Percentiles rank a stretch among this genome's conserved stretches.
phyloP scores from a whole-genome alignment of 35 echinoderm and acorn worm genomes.

The Lytechinus variegatus region DNA sequence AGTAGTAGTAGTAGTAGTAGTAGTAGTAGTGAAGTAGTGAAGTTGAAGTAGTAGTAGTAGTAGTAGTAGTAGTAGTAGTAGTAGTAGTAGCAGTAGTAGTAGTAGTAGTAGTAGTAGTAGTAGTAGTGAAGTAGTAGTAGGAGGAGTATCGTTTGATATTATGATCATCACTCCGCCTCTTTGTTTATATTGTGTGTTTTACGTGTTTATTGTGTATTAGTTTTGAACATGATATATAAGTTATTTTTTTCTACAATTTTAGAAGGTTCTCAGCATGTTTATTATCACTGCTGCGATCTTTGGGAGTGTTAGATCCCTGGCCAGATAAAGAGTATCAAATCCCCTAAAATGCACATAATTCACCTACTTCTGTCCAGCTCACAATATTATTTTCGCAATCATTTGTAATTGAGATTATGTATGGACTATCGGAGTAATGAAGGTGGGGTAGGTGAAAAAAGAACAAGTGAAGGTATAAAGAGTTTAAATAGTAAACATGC shows the following conservation, averaged over 20 bases:
- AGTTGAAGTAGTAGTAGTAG: too few relatives aligned
- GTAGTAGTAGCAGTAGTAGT: too few relatives aligned
- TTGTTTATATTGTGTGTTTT: too few relatives aligned
- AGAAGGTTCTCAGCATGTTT: neutral
- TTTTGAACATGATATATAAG: too few relatives aligned
- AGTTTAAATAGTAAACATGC: neutral
- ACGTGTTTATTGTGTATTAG: too few relatives aligned
- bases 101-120: too few relatives aligned
- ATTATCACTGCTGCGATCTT: neutral
- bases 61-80: too few relatives aligned
- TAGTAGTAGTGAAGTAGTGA: too few relatives aligned
- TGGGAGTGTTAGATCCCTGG: neutral
- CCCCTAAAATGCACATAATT: neutral
- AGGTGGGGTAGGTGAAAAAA: neutral
- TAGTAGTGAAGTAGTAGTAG: too few relatives aligned
- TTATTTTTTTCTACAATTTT: neutral
- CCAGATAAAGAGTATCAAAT: neutral
- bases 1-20: too few relatives aligned
- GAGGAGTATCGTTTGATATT: neutral
- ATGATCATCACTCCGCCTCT: neutral
- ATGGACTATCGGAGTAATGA: neutral
- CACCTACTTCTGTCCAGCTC: neutral
- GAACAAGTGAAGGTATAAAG: neutral
- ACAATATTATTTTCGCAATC: neutral
- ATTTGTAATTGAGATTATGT: neutral